Evolutionary conservation across 2,888 invertebrate genomes (phyloP).

Genomic region (Melikaiella ostensackeni): DNA sequence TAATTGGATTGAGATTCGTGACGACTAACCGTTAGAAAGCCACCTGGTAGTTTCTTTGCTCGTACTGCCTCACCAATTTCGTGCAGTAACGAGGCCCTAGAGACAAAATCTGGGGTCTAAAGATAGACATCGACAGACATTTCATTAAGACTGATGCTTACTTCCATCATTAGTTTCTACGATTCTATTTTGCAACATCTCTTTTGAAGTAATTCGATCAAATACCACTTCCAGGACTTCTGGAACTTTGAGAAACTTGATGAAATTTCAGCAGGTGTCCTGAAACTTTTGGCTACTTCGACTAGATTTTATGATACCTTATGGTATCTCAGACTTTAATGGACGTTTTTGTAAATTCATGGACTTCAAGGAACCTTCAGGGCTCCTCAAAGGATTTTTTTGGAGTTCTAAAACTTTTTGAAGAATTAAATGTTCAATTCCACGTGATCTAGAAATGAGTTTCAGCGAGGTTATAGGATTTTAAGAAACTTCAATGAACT

Average conservation of each 20-base stretch:
- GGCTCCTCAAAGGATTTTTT: too few relatives aligned
- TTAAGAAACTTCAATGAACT: too few relatives aligned
- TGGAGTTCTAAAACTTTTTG: too few relatives aligned
- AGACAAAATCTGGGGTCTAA: background rate
- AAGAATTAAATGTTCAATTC: too few relatives aligned
- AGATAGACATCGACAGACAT: background rate
- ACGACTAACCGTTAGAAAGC: slow-evolving; percentile 46
- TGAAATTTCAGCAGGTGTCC: too few relatives aligned
- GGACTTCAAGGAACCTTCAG: too few relatives aligned
- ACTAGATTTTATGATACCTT: too few relatives aligned
- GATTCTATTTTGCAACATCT: background rate
- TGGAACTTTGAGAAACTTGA: background rate
- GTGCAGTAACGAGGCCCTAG: slow-evolving; percentile 44
- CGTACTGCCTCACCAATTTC: slow-evolving; percentile 50
- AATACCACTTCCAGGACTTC: background rate
- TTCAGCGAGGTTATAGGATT: too few relatives aligned
- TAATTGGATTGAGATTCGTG: slow-evolving; percentile 53
- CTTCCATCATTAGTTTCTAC: background rate
- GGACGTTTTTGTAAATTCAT: too few relatives aligned
- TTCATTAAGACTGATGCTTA: background rate
- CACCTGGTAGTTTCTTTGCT: slow-evolving; percentile 15
- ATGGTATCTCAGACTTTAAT: too few relatives aligned
- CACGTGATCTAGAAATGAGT: too few relatives aligned
- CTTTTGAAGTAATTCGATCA: background rate
- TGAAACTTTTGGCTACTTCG: too few relatives aligned